Base-by-base conservation (phyloP, 2,888 invertebrate genomes). In the Folsomia candida region DNA sequence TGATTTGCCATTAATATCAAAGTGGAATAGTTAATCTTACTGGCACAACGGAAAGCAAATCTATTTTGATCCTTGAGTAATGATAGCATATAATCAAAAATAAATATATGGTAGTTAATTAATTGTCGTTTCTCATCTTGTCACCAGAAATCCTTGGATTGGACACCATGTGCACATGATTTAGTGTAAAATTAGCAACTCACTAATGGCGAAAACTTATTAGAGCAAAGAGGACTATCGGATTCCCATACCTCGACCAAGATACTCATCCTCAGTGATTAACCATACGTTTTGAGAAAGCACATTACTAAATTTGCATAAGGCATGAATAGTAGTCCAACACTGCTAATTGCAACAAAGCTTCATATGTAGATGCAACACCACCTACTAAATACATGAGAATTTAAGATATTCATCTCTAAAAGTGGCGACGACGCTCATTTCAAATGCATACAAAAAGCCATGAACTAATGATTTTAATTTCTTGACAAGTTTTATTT, bases 171-270 rank as follows among this genome's bases (percentile, higher is more conserved):
- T 37, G 37, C 37, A 37, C 6, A 37, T 9, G 37, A 37, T 37
- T 37, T 37, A 9, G 14, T 37, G 6, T 14, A 37, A 37, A 37
- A 37, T 37, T 37, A 37, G 37, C 14, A 14, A 37, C 37, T 37
- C 37, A 14, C 37, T 14, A 37, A 4, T 9, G 37, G 14, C 37
- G n/a, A 37, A 37, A 37, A 37, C 37, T 37, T 14, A 14, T 14
- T 37, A 37, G 6, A 37, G 4, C 6, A 37, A 37, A 9, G 4
- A 37, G n/a, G n/a, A 9, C 37, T 37, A 9, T 37, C 37, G 37
- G 37, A 37, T 51, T 64, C 51, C 47, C 51, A 24, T 22, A 47
- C 64, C 64, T 64, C 64, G 64, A 47, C 64, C 64, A 64, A 64
- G 51, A 47, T 64, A 64, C 22, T 14, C 18, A 14, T 3, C 18